A percentile compares a stretch with the other conserved stretches of the same genome.
These are phyloP conservation scores for Caenorhabditis latens DNA, from an alignment of 1,140 invertebrate species.

Conservation along the genomic window DNA sequence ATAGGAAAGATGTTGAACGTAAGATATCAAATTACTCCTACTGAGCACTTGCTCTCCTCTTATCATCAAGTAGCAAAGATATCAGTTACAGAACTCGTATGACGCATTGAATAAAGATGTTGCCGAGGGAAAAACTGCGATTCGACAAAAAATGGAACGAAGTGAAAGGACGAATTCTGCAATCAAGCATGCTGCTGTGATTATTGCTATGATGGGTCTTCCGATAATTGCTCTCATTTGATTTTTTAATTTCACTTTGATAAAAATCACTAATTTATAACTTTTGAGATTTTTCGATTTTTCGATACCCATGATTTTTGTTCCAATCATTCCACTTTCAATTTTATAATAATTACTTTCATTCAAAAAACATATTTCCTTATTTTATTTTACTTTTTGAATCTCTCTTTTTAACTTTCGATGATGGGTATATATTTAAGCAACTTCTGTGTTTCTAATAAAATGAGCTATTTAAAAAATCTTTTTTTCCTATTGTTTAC, in stretches of 20 bases:
- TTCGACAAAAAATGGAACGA: conserved; percentile 18
- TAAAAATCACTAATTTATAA: not conserved
- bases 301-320: too few species aligned
- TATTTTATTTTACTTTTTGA: not conserved
- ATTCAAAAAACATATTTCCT: not conserved
- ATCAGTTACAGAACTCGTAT: conserved; percentile 52
- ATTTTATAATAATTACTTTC: too few species aligned
- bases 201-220: not conserved
- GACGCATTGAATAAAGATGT: conserved; percentile 25
- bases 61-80: conserved; percentile 15
- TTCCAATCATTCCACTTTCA: too few species aligned
- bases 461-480: too few species aligned
- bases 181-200: not conserved
- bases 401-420: not conserved
- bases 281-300: too few species aligned
- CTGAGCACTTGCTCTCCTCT: not conserved
- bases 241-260: not conserved
- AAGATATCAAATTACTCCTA: conserved; percentile 14
- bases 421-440: not conserved
- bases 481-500: too few species aligned
- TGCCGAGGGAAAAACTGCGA: conserved; percentile 32
- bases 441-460: too few species aligned
- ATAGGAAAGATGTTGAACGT: conserved; percentile 41
- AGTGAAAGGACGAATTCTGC: not conserved
- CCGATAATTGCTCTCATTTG: not conserved